Percentiles rank a stretch among this genome's conserved stretches.
These are phyloP conservation scores for Chorisops tibialis DNA, from an alignment of 2,888 invertebrate genomes.

Conservation along the genomic window DNA sequence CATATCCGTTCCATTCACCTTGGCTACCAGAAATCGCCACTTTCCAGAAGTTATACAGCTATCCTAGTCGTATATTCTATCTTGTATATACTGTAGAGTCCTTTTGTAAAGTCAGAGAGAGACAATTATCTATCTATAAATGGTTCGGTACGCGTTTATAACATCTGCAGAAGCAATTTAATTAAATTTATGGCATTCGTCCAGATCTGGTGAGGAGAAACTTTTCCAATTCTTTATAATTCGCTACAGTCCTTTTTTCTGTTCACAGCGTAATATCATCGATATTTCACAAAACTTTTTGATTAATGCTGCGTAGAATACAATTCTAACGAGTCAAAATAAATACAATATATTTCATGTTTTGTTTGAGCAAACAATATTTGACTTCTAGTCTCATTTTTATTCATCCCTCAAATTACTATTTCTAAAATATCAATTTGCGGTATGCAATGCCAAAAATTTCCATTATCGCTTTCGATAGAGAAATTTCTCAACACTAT, in stretches of 20 bases:
- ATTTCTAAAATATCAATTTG: background rate
- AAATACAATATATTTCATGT: no score
- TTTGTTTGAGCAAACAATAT: no score
- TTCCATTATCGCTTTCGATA: background rate
- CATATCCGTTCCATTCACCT: conserved; percentile 21
- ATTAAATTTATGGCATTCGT: conserved; percentile 40
- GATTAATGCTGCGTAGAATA: no score
- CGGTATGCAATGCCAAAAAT: background rate
- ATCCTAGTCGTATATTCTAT: background rate
- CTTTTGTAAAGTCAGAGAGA: background rate
- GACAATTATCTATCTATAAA: conserved; percentile 28
- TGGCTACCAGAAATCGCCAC: background rate
- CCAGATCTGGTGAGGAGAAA: conserved; percentile 25
- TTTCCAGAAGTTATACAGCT: background rate
- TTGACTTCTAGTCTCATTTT: background rate
- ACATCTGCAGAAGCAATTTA: conserved; percentile 41
- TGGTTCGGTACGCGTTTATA: conserved; percentile 11
- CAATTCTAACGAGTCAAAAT: no score
- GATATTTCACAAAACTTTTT: no score
- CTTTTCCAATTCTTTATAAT: conserved; percentile 23
- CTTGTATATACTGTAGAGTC: background rate
- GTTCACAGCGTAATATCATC: no score
- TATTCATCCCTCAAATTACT: background rate
- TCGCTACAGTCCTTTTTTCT: conserved; percentile 29
- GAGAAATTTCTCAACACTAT: no score